phyloP scores from a whole-genome alignment of 2,797 vertebrate genomes.

The Brachymystax lenok region DNA sequence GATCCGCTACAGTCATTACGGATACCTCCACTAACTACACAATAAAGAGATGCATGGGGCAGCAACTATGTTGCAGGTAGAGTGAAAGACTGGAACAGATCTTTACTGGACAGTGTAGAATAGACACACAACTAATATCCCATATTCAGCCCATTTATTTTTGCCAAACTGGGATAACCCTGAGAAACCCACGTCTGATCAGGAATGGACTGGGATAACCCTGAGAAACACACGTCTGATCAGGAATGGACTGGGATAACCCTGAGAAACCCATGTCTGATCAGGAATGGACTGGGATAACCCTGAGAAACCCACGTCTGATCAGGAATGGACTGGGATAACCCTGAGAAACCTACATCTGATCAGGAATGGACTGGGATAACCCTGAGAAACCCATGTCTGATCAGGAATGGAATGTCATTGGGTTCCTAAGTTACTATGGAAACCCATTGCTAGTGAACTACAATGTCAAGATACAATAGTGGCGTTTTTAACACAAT shows the following conservation, averaged over 20 bases:
- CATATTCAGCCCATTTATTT: constrained; percentile 27
- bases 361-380: constrained; percentile 20
- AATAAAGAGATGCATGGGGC: constrained; percentile 1
- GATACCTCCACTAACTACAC: background rate
- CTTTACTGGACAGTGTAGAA: background rate
- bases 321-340: constrained; percentile 20
- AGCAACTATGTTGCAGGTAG: constrained; percentile 24
- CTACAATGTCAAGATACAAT: constrained; percentile 35
- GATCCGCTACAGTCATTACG: too few species aligned
- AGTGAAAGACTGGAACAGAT: constrained; percentile 33
- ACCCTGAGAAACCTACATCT: constrained; percentile 40
- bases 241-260: constrained; percentile 24
- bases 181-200: constrained; percentile 36
- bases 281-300: constrained; percentile 24
- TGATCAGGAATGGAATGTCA: background rate
- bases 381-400: constrained; percentile 40
- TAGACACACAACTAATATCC: constrained; percentile 11
- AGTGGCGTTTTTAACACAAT: constrained; percentile 49
- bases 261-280: constrained; percentile 38
- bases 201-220: constrained; percentile 27
- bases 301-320: constrained; percentile 38
- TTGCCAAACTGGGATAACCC: constrained; percentile 42
- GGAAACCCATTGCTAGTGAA: constrained; percentile 33
- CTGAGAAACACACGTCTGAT: constrained; percentile 36
- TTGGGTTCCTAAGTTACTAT: constrained; percentile 3